phyloP scores from a whole-genome alignment of 64 coral and sea anemone species.

The Pocillopora damicornis region DNA sequence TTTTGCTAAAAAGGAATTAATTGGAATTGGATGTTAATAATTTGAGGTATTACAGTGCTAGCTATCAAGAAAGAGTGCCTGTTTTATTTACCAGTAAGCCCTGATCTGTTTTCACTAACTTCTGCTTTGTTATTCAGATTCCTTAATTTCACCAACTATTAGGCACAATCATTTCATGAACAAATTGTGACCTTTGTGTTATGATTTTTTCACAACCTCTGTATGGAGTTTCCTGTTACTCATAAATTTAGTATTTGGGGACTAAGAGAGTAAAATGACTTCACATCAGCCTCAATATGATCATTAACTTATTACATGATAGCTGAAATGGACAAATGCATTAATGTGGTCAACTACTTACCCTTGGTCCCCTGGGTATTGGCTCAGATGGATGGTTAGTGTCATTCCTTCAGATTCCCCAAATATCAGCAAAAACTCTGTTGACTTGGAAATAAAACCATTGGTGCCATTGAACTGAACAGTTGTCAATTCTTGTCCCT shows the following conservation, averaged over 20 bases:
- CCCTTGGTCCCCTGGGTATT: background rate
- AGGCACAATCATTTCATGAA: too few species aligned
- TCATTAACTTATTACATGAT: background rate
- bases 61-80: background rate
- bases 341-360: background rate
- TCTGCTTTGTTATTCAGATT: too few species aligned
- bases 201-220: too few species aligned
- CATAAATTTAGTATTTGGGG: too few species aligned
- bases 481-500: background rate
- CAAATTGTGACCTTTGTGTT: too few species aligned
- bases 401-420: slow-evolving; percentile 5
- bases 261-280: too few species aligned
- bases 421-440: background rate
- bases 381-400: slow-evolving; percentile 6
- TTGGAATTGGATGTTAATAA: background rate
- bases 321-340: background rate
- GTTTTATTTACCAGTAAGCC: too few species aligned
- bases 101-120: too few species aligned
- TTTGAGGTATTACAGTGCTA: background rate
- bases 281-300: too few species aligned
- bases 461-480: slow-evolving; percentile 15
- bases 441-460: slow-evolving; percentile 26
- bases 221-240: too few species aligned
- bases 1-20: background rate
- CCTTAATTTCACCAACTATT: too few species aligned